A percentile compares a stretch with the other conserved stretches of the same genome.
phyloP scores from a whole-genome alignment of 2,888 invertebrate species.

The Cheilosia urbana region DNA sequence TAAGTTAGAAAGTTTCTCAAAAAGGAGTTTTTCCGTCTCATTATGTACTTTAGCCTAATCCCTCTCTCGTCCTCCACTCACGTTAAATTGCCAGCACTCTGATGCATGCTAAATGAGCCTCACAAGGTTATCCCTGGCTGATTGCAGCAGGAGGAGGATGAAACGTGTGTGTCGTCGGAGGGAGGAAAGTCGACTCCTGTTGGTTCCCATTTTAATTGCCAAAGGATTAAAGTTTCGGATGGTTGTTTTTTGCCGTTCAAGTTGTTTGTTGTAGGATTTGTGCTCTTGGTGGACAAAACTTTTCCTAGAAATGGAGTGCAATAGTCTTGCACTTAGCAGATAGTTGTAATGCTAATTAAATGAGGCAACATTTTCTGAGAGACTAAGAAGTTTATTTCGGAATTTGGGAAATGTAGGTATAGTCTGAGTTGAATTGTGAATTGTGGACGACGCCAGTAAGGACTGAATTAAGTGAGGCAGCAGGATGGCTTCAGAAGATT shows the following conservation, averaged over 20 bases:
- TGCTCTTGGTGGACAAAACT: slow-evolving; percentile 51
- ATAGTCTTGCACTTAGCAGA: slow-evolving; percentile 54
- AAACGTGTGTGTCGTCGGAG: slow-evolving; percentile 20
- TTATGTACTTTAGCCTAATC: slow-evolving; percentile 74
- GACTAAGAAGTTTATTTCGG: slow-evolving; percentile 28
- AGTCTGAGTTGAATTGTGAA: neutral
- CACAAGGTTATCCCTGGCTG: slow-evolving; percentile 66
- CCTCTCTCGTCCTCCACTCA: slow-evolving; percentile 54
- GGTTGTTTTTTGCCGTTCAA: slow-evolving; percentile 9
- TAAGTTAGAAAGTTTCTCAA: slow-evolving; percentile 66
- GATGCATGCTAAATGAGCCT: slow-evolving; percentile 72
- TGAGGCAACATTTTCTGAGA: slow-evolving; percentile 25
- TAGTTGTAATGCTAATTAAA: slow-evolving; percentile 60
- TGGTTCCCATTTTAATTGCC: slow-evolving; percentile 59
- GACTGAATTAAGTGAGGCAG: too few relatives aligned
- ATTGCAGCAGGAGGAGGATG: neutral
- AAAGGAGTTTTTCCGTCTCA: slow-evolving; percentile 73
- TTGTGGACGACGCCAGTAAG: too few relatives aligned
- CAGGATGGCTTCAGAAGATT: too few relatives aligned
- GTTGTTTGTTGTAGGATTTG: slow-evolving; percentile 51
- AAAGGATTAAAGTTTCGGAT: slow-evolving; percentile 62
- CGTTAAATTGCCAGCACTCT: slow-evolving; percentile 59
- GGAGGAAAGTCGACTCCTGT: slow-evolving; percentile 5
- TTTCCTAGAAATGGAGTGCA: slow-evolving; percentile 28
- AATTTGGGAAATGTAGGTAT: neutral